Base-by-base conservation (phyloP, 23 tunicate species). In the Trididemnum nubilum region DNA sequence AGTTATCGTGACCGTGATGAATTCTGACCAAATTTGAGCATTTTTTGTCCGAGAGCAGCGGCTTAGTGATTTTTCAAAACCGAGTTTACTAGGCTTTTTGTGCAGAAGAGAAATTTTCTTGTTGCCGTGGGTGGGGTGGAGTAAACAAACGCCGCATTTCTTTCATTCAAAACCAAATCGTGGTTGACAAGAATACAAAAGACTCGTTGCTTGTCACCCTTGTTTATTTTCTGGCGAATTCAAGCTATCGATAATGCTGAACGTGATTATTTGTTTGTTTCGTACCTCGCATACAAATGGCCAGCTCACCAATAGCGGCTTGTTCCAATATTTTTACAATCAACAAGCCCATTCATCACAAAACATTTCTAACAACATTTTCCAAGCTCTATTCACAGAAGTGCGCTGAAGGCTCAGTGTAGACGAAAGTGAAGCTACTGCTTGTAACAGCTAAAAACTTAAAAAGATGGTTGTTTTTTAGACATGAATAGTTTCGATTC, bases 201-300 rank as follows among this genome's bases (percentile, higher is more conserved):
- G 15, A 44, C 9, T 9, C 15, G 12, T 44, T 7, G 54, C 54
- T 44, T 44, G 54, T 44, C 29, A 24, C 26, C 29, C 26, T 61
- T 61, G 67, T 61, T 61, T 61, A 61, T 61, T 61, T 61, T 61
- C 26, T 3, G 67, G 67, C n/a, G 26, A 24, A 61, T 23, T 24
- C 18, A 61, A 61, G 25, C 67, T n/a, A 21, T 61, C n/a, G 25
- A 21, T 3, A 61, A 15, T 61, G 25, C 28, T 24, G 28, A 12
- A 26, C 67, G 67, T 61, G 29, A 61, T 61, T 61, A n/a, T 61
- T 61, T 61, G 67, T 61, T 61, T 61, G 67, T 61, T 61, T 4
- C 67, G 26, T 12, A 22, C 29, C 26, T 22, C 67, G 18, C n/a
- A 61, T 61, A 12, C 67, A 61, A 61, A 4, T n/a, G 67, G 26